phyloP scores from a whole-genome alignment of 2,888 invertebrate species.

The Habroteleia sp. region DNA sequence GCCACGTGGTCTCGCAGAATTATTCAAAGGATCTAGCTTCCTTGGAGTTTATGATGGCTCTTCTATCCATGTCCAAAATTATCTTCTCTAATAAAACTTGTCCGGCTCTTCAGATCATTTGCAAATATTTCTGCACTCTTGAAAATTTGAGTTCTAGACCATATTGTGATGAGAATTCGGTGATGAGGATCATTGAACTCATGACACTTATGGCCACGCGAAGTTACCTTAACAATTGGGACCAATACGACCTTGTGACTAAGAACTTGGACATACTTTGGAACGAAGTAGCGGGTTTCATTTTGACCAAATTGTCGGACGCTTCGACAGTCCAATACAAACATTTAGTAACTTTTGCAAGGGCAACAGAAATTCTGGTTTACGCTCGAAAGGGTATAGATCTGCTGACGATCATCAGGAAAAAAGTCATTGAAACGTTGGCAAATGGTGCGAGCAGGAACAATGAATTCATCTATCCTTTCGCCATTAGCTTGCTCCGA shows the following conservation, averaged over 20 bases:
- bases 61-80: conserved; percentile 4
- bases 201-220: conserved; percentile 4
- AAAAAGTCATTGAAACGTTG: no score
- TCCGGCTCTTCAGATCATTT: neutral
- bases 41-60: neutral
- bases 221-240: neutral
- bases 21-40: neutral
- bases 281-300: neutral
- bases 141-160: conserved; percentile 11
- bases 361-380: neutral
- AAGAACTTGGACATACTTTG: neutral
- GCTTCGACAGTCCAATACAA: neutral
- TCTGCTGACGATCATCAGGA: no score
- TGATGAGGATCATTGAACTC: neutral
- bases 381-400: no score
- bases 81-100: conserved; percentile 4
- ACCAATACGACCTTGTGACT: neutral
- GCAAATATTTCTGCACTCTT: neutral
- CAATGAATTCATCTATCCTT: neutral
- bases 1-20: neutral
- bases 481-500: conserved; percentile 1
- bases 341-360: neutral
- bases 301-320: neutral
- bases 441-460: no score
- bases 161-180: conserved; percentile 1